These are phyloP conservation scores for Pachyuromys duprasi DNA, from an alignment of 2,797 vertebrate species.

Conservation along the genomic window DNA sequence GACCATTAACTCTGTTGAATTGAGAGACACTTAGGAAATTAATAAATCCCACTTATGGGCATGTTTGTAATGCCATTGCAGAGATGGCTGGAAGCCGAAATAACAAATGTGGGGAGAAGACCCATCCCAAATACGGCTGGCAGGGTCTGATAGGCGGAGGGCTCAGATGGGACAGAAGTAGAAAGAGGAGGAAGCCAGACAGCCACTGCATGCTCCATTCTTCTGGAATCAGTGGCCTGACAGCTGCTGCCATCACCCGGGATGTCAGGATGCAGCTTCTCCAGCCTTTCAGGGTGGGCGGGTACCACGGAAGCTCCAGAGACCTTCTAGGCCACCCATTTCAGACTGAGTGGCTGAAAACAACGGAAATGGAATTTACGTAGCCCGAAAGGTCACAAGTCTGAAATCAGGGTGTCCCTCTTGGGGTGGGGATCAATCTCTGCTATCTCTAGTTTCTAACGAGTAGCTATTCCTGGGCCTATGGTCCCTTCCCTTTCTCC, in stretches of 20 bases:
- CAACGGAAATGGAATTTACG: neutral
- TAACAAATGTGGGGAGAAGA: neutral
- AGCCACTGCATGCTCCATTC: neutral
- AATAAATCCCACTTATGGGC: neutral
- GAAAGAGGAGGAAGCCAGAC: neutral
- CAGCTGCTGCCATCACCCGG: no score
- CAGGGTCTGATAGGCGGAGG: neutral
- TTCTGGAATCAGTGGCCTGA: neutral
- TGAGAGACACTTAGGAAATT: neutral
- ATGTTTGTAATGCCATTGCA: neutral
- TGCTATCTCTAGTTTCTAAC: neutral
- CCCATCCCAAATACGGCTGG: neutral
- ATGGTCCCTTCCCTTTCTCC: no score
- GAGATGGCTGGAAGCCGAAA: neutral
- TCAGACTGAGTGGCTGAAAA: neutral
- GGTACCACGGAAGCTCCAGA: neutral
- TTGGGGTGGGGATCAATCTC: neutral
- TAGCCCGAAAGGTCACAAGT: neutral
- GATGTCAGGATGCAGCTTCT: neutral
- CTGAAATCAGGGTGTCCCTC: neutral
- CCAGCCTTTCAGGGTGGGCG: neutral
- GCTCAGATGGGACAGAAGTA: neutral
- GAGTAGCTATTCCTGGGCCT: neutral
- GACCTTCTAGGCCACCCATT: neutral
- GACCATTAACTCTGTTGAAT: neutral